Base-by-base conservation (phyloP, 2,113 vertebrate genomes). In the Catagonus wagneri region DNA sequence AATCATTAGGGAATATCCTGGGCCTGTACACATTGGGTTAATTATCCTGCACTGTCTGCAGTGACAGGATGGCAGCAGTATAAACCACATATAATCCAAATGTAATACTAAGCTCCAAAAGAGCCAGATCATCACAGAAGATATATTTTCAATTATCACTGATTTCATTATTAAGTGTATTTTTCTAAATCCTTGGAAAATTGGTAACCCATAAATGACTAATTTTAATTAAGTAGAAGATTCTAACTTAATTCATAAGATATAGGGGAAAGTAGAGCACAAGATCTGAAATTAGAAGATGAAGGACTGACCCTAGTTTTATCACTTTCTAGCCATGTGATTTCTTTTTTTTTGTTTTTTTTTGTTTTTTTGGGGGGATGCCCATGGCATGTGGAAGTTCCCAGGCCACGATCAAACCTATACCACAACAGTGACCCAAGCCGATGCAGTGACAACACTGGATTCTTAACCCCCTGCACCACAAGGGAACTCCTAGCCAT, bases 141-240 rank as follows among this genome's bases (percentile, higher is more conserved):
- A 39, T 56, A 12, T 8, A 60, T 54, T 88, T 83, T 95, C 52
- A 89, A 79, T 92, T 79, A 54, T 86, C 69, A 86, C 23, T 89
- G 34, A 1, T 39, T 94, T 96, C 80, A 63, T 39, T 75, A 63
- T 63, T 72, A 80, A 86, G 58, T 56, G 50, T 58, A 84, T 91
- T 93, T 96, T 91, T 84, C 61, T 69, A 92, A 96, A 81, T 84
- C 44, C 74, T 95, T 92, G 16, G 69, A 79, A 97, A 96, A 96
- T 69, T 85, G 71, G 29, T 88, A 71, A 90, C 22, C 25, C 23
- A 94, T 36, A 90, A 95, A 69, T 76, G 90, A 63, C 1, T 54
- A 69, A 63, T 88, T 95, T 95, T 96, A 96, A 97, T 96, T 89
- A 94, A 95, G 58, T 69, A 78, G 14, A 23, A 15, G 61, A 69